Conservation (phyloP, 2,888 invertebrate species). For the Anticlea derivata region DNA sequence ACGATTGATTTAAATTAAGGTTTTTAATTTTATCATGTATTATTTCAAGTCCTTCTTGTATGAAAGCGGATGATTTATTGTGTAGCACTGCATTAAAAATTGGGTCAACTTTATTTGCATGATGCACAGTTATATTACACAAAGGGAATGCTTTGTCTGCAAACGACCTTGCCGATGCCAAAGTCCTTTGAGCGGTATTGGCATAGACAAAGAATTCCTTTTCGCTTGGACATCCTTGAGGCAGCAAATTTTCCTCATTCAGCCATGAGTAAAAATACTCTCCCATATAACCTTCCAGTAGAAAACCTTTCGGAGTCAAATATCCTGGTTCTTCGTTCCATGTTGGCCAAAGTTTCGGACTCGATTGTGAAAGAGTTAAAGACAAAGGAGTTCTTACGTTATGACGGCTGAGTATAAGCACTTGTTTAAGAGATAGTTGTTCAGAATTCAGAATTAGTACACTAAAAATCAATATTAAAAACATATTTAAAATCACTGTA, state of each 20-base stretch:
- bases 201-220: constrained; percentile 64
- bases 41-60: constrained; percentile 47
- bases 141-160: constrained; percentile 57
- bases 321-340: constrained; percentile 61
- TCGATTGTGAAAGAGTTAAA: constrained; percentile 49
- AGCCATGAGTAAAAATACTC: constrained; percentile 56
- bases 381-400: constrained; percentile 66
- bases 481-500: constrained; percentile 16
- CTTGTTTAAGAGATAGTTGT: constrained; percentile 47
- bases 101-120: constrained; percentile 50
- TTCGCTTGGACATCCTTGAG: constrained; percentile 51
- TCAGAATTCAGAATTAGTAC: constrained; percentile 23
- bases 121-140: constrained; percentile 63
- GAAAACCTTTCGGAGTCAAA: constrained; percentile 60
- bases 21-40: constrained; percentile 54
- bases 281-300: constrained; percentile 67
- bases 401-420: constrained; percentile 65
- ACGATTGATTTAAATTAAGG: constrained; percentile 54
- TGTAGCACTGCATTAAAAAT: constrained; percentile 67
- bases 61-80: constrained; percentile 55
- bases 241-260: constrained; percentile 47
- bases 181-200: constrained; percentile 64
- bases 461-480: constrained; percentile 21
- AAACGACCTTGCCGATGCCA: constrained; percentile 64
- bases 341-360: constrained; percentile 60